Evolutionary conservation across 2,797 vertebrate species (phyloP), one percentile per base, ranked within the genome.

Genomic region (Halcyon smyrnensis): DNA sequence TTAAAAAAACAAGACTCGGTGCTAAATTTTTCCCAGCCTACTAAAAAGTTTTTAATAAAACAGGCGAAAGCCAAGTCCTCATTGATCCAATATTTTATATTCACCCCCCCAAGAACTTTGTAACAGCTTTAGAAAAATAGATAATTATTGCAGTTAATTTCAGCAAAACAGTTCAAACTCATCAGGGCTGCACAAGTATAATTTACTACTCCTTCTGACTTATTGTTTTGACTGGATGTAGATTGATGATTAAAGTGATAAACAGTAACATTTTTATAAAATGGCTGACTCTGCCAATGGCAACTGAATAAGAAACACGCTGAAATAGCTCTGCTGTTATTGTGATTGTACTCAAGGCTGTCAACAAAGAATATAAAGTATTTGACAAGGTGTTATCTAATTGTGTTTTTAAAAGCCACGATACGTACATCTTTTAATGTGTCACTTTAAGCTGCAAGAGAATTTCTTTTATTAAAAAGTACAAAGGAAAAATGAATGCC

Each of bases 351-450:
- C 97, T 96, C 98, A 64, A 93, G 97, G 98, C 98, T 99, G 98
- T 99, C 99, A 98, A 98, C 98, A 97, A 97, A 97, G 97, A 97
- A 98, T 98, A 95, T 98, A 98, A 98, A 97, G 97, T 96, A 97
- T 97, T 98, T 98, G 99, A 99, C 98, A 98, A 98, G 98, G 98
- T 98, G 98, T 98, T 99, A 98, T 98, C 98, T 98, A 98, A 98
- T 98, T 98, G 98, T 99, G 98, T 98, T 98, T 98, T 98, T 98
- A 98, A 98, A 99, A 98, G 98, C 97, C 98, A 97, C 97, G 96
- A 98, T 97, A 98, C 97, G 94, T 97, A 98, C 98, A 98, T 98
- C 98, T 97, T 98, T 98, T 98, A 97, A 98, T 97, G 98, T 98
- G 98, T 98, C 98, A 98, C 97, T 98, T 98, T 98, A 98, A 98